phyloP scores from a whole-genome alignment of 1,140 invertebrate genomes.

The Euglossa dilemma region DNA sequence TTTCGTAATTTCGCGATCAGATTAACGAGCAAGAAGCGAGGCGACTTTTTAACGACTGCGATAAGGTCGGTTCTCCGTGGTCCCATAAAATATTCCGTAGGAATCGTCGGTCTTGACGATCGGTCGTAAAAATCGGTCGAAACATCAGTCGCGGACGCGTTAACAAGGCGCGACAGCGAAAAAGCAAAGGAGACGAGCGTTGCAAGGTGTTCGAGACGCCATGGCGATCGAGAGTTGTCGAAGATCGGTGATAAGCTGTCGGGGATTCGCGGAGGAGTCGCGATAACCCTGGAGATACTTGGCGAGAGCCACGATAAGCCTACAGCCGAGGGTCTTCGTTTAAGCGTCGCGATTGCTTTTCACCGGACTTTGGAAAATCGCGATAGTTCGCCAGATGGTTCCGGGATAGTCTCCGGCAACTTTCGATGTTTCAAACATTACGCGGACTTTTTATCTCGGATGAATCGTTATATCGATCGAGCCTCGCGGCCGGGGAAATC shows the following conservation, averaged over 20 bases:
- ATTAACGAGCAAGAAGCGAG: no score
- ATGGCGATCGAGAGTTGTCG: background rate
- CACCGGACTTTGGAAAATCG: background rate
- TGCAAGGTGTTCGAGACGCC: background rate
- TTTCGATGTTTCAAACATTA: background rate
- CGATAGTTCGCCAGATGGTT: constrained; percentile 1
- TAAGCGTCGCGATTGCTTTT: constrained; percentile 18
- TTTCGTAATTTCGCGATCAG: no score
- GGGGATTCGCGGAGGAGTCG: background rate
- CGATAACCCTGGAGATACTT: constrained; percentile 19
- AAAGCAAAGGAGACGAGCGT: background rate
- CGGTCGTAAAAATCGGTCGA: background rate
- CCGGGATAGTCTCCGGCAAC: background rate
- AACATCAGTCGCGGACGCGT: background rate
- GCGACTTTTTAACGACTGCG: no score
- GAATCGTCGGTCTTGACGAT: background rate
- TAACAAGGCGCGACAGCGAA: background rate
- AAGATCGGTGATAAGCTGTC: constrained; percentile 8
- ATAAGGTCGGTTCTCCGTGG: no score
- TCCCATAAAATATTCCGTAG: no score
- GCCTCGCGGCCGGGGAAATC: no score
- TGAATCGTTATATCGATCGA: background rate
- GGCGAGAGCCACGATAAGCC: constrained; percentile 26
- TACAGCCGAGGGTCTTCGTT: constrained; percentile 13
- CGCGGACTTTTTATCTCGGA: background rate